Conservation (phyloP, 2,113 vertebrate species). For the Zootoca vivipara region DNA sequence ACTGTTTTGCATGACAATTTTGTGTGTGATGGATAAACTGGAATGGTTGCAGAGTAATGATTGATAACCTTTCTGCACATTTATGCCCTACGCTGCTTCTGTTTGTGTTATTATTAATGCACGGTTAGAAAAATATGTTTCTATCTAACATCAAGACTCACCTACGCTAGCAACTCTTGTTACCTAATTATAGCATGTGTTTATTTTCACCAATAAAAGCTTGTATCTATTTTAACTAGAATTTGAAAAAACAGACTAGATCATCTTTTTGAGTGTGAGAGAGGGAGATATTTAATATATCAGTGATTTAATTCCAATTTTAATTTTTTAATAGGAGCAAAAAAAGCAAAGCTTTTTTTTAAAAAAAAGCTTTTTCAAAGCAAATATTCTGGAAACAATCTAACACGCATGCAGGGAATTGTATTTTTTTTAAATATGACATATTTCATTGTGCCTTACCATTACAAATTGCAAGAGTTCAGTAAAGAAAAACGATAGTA, state of each 20-base stretch:
- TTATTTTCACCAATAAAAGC: slow-evolving; percentile 43
- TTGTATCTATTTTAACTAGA: not conserved
- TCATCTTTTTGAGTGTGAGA: not conserved
- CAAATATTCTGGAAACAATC: not conserved
- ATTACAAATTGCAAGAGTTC: not conserved
- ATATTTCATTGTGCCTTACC: not conserved
- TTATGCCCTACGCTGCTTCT: slow-evolving; percentile 74
- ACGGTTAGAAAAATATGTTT: slow-evolving; percentile 45
- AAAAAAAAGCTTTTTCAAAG: not conserved
- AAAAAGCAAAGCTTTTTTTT: not conserved
- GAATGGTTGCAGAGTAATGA: slow-evolving; percentile 51
- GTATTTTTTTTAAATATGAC: not conserved
- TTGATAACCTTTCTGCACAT: slow-evolving; percentile 73
- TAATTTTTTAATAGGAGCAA: slow-evolving; percentile 14
- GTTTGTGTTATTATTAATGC: slow-evolving; percentile 54
- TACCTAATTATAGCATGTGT: slow-evolving; percentile 47
- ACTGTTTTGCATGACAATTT: slow-evolving; percentile 37
- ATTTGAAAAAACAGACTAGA: not conserved
- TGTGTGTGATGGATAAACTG: slow-evolving; percentile 53
- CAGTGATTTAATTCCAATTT: slow-evolving; percentile 28
- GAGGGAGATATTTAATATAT: slow-evolving; percentile 16
- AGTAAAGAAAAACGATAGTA: not conserved
- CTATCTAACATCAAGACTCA: slow-evolving; percentile 42
- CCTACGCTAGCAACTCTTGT: slow-evolving; percentile 38
- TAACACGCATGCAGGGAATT: not conserved